These are phyloP conservation scores for Xerus rutilus DNA, from an alignment of 2,797 vertebrate species.

Conservation along the genomic window DNA sequence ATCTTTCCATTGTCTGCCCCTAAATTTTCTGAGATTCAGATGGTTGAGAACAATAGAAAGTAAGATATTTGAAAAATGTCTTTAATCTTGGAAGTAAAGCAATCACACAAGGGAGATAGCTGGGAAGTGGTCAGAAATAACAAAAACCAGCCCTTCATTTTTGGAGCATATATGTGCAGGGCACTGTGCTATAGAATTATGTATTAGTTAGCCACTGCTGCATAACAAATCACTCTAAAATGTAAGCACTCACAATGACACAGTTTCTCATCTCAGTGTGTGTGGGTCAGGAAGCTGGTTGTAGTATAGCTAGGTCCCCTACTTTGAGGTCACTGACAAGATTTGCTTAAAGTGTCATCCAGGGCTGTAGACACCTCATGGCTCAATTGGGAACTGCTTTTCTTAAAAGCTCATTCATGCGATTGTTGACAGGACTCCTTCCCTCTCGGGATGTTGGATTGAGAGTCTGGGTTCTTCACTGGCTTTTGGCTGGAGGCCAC, in stretches of 20 bases:
- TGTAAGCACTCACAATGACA: background rate
- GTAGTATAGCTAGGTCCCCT: background rate
- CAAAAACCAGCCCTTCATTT: background rate
- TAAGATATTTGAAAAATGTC: background rate
- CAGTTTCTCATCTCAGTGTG: background rate
- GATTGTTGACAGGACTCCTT: background rate
- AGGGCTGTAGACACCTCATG: background rate
- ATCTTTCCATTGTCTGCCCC: background rate
- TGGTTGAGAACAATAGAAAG: background rate
- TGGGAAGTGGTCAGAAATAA: background rate
- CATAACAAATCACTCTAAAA: background rate
- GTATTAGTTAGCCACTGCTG: background rate
- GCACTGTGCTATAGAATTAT: background rate
- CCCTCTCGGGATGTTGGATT: background rate
- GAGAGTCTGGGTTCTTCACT: background rate
- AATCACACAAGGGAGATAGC: background rate
- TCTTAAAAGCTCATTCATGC: background rate
- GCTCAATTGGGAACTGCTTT: background rate
- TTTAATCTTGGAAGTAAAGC: background rate
- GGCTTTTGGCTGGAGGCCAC: background rate
- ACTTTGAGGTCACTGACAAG: background rate
- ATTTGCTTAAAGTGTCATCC: no score
- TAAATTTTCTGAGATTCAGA: background rate
- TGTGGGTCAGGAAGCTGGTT: background rate
- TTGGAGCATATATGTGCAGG: background rate